These are phyloP conservation scores for Apodemia hepburni DNA, from an alignment of 2,888 invertebrate species.

Conservation along the genomic window DNA sequence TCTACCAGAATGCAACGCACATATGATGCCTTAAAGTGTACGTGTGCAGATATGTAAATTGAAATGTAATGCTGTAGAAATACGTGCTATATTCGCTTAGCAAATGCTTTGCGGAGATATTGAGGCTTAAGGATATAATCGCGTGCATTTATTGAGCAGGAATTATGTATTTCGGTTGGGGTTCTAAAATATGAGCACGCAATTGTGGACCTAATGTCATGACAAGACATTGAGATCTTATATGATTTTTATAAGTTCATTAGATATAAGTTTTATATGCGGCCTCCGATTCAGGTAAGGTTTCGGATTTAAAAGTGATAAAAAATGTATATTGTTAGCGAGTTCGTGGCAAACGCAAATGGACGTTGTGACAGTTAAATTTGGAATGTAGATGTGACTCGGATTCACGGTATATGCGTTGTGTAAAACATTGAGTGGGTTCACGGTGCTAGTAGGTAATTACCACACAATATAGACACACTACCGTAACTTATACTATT, in stretches of 20 bases:
- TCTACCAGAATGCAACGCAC: slow-evolving; percentile 36
- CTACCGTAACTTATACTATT: background rate
- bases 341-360: slow-evolving; percentile 40
- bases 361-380: slow-evolving; percentile 49
- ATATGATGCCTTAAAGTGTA: slow-evolving; percentile 38
- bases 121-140: slow-evolving; percentile 6
- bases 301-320: slow-evolving; percentile 21
- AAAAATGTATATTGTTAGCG: slow-evolving; percentile 22
- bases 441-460: background rate
- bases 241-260: slow-evolving; percentile 25
- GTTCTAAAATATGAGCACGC: slow-evolving; percentile 4
- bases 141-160: slow-evolving; percentile 3
- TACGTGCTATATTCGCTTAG: slow-evolving; percentile 18
- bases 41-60: slow-evolving; percentile 15
- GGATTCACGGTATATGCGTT: slow-evolving; percentile 45
- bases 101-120: slow-evolving; percentile 16
- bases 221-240: slow-evolving; percentile 17
- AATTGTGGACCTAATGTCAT: slow-evolving; percentile 13
- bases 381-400: slow-evolving; percentile 50
- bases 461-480: background rate
- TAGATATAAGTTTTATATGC: slow-evolving; percentile 28
- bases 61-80: slow-evolving; percentile 1
- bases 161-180: slow-evolving; percentile 7
- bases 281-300: slow-evolving; percentile 22
- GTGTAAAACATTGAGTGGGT: slow-evolving; percentile 47